Conservation (phyloP, 1,140 invertebrate species). For the Nasonia longicornis region DNA sequence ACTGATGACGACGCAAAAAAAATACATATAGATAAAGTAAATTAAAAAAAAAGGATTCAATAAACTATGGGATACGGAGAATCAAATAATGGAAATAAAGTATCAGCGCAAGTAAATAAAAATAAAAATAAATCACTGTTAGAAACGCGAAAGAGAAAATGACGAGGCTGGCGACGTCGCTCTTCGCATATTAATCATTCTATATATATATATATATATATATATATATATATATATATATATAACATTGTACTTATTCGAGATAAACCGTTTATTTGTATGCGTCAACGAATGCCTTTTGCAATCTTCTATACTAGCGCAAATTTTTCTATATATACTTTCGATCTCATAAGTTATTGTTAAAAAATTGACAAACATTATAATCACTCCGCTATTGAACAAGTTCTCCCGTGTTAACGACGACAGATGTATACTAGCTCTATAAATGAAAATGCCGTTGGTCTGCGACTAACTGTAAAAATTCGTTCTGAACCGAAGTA, state of each 20-base stretch:
- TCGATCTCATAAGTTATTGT: constrained; percentile 32
- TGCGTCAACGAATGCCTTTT: constrained; percentile 44
- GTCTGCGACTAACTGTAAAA: constrained; percentile 43
- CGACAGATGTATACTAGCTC: constrained; percentile 29
- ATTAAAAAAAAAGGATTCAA: background rate
- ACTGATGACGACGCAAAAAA: constrained; percentile 13
- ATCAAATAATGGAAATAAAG: constrained; percentile 39
- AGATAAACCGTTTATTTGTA: constrained; percentile 13
- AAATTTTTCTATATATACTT: constrained; percentile 45
- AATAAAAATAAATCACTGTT: constrained; percentile 17
- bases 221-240: background rate
- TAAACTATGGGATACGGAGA: constrained; percentile 9
- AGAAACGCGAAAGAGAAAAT: constrained; percentile 25
- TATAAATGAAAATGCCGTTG: constrained; percentile 24
- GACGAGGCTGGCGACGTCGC: constrained; percentile 39
- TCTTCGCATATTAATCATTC: constrained; percentile 28
- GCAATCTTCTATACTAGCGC: constrained; percentile 35
- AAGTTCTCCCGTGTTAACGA: constrained; percentile 4
- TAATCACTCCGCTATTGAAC: constrained; percentile 16
- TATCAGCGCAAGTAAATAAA: constrained; percentile 15
- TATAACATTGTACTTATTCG: constrained; percentile 36
- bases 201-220: background rate
- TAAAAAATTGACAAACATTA: constrained; percentile 10
- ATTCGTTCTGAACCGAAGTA: constrained; percentile 36
- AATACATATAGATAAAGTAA: constrained; percentile 2